Evolutionary conservation across 2,888 invertebrate genomes (phyloP), one percentile per base, ranked within the genome.

Genomic region (Pardosa pseudoannulata): DNA sequence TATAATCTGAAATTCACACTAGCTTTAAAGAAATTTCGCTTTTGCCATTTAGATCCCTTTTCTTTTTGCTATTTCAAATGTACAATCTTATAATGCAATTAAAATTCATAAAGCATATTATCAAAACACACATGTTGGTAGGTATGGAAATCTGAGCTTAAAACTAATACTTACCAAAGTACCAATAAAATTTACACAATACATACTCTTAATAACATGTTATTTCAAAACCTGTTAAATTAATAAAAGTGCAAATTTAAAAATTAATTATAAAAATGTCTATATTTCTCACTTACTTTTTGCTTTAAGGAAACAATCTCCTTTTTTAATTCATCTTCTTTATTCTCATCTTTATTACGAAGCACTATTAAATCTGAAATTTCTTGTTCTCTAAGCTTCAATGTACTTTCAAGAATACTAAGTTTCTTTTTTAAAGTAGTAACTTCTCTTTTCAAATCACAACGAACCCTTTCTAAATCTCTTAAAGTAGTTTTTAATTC

Each of bases 371-470:
- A 90, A 78, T 92, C 92, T 19, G 32, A 31, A 6, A 88, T 39
- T 64, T 89, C 89, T 9, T 88, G 74, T 28, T 78, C 78, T 64
- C 80, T 89, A 0, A 67, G 67, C 91, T 95, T 95, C 62, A 96
- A 91, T 90, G 95, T 94, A 28, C 93, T 94, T 89, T 95, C 94
- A 0, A 94, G 92, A 0, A 93, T 93, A 67, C 94, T 80, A 6
- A 90, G 79, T 89, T 91, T 92, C 3, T 92, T 90, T 28, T 92
- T 90, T 29, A 92, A 90, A 70, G 91, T 92, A 88, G 92, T 94
- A 13, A 96, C 92, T 89, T 96, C 95, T 88, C 96, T 94, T 28
- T 94, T 93, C 0, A 94, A 93, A 90, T 95, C 94, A n/a, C 94
- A 91, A 56, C 94, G 92, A 91, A 96, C 93, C 91, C 95, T 93